Evolutionary conservation across 2,888 invertebrate genomes (phyloP), one percentile per base, ranked within the genome.

Genomic region (Cryptophagus acutangulus): DNA sequence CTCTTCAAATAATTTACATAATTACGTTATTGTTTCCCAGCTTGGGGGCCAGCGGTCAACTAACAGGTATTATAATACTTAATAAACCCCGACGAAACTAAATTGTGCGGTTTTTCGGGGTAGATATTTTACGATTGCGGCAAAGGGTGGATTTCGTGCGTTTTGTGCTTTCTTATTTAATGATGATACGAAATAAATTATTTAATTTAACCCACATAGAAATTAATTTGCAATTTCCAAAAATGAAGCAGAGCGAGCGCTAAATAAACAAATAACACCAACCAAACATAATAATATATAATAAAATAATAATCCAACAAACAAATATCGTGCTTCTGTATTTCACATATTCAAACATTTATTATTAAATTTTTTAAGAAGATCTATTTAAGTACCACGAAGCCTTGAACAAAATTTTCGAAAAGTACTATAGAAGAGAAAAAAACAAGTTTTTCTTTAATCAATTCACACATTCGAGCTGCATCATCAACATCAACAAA

Each of bases 1-100:
- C 55, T 63, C 59, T 49, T 64, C 62, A 57, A 61, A 62, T 60
- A 62, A 63, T 63, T 62, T 60, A 52, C 55, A 54, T 62, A 62
- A 63, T 63, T 63, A 58, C 58, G 51, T 55, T 52, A 58, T 57
- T 57, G 51, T 54, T 55, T 55, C 55, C 51, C 53, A 55, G 52
- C 51, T 43, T 41, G 48, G 55, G 54, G 48, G 28, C 37, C 10
- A 28, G 29, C 30, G 4, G 2, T 2, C 17, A 9, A 28, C 17
- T 18, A 10, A 33, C 26, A 26, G 30, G 31, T 31, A 38, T 36
- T 36, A 14, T 25, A 12, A 25, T 17, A 29, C 39, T 26, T 28
- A 25, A 24, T 39, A 39, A 39, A 24, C 29, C 39, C 12, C 24
- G 28, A 15, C n/a, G n/a, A n/a, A n/a, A n/a, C n/a, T n/a, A n/a